Conservation (phyloP, 1,140 invertebrate genomes). For the Drosophila azteca region DNA sequence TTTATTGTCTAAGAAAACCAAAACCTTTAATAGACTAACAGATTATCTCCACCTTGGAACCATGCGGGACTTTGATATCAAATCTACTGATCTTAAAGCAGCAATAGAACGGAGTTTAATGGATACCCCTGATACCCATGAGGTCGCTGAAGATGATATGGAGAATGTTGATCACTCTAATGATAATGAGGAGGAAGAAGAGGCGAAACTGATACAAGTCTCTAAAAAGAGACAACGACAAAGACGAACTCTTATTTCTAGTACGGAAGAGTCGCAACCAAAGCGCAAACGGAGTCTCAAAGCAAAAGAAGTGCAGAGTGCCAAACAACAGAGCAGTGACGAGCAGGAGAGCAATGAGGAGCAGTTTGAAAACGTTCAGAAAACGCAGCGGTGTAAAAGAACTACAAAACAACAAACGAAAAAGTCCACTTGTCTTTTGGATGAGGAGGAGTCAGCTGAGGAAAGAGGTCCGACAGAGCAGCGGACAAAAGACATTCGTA, state of each 20-base stretch:
- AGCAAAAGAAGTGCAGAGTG: background rate
- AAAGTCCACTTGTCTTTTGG: too few species aligned
- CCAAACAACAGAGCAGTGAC: background rate
- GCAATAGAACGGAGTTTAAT: conserved; percentile 83
- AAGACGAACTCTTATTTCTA: conserved; percentile 1
- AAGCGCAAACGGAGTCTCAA: conserved; percentile 39
- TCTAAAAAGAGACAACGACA: conserved; percentile 14
- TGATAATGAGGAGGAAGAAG: conserved; percentile 14
- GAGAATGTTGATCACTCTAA: background rate
- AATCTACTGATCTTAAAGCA: conserved; percentile 84
- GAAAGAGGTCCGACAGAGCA: background rate
- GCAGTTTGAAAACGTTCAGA: too few species aligned
- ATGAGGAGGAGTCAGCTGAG: too few species aligned
- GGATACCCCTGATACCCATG: conserved; percentile 60
- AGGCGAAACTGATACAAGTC: conserved; percentile 15
- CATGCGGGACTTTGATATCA: conserved; percentile 86
- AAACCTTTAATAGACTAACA: conserved; percentile 84
- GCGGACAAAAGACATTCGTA: background rate
- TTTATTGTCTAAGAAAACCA: conserved; percentile 86
- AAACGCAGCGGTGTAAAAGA: too few species aligned
- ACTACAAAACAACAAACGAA: too few species aligned
- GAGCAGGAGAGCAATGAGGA: conserved; percentile 4
- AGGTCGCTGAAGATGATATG: conserved; percentile 34
- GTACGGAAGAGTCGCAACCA: conserved; percentile 33
- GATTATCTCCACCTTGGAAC: conserved; percentile 85